Percentiles rank a stretch among this genome's conserved stretches.
Conservation (phyloP, 2,888 invertebrate genomes). For the Danaus chrysippus region DNA sequence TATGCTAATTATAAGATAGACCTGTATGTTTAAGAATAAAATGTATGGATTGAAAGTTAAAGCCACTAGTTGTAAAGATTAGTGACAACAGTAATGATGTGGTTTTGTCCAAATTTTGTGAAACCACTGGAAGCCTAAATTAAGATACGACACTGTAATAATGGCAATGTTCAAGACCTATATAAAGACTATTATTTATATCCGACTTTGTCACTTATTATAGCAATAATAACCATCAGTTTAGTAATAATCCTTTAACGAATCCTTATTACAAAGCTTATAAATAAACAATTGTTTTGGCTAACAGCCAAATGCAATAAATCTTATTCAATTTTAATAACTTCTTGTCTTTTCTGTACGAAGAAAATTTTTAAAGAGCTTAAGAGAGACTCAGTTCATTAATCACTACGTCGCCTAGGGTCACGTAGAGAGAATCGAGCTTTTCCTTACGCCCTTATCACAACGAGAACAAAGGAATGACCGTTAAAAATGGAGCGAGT, state of each 20-base stretch:
- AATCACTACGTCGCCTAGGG: conserved; percentile 31
- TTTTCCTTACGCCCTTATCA: conserved; percentile 26
- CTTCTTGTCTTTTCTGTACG: conserved; percentile 20
- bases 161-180: conserved; percentile 8
- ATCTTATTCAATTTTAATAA: conserved; percentile 20
- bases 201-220: neutral
- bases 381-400: conserved; percentile 28
- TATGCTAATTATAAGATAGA: no score
- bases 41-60: no score
- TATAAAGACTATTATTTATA: neutral
- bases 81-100: conserved; percentile 30
- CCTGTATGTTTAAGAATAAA: no score
- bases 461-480: conserved; percentile 28
- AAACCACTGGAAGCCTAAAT: conserved; percentile 66
- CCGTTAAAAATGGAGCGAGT: conserved; percentile 25
- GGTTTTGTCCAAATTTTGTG: conserved; percentile 49
- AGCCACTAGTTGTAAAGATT: neutral
- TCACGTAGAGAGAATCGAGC: conserved; percentile 26
- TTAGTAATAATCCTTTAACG: neutral
- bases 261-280: neutral
- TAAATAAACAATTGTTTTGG: neutral
- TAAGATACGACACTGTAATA: conserved; percentile 52
- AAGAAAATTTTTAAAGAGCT: conserved; percentile 21
- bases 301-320: conserved; percentile 14
- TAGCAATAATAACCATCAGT: no score